Base-by-base conservation (phyloP, 1,140 invertebrate species). In the Hyphantria cunea region DNA sequence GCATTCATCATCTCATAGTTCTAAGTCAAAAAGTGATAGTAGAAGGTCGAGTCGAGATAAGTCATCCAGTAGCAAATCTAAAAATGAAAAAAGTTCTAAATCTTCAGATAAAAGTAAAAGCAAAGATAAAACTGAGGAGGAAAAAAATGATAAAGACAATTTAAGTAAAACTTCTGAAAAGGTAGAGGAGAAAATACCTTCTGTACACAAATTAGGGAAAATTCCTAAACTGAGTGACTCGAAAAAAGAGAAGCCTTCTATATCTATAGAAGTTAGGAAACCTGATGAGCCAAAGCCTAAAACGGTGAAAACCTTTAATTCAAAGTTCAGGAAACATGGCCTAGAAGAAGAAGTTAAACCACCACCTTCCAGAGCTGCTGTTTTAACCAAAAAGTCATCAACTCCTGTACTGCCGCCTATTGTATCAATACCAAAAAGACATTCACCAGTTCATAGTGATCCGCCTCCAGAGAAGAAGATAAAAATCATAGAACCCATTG, bases 241-340 rank as follows among this genome's bases (percentile, higher is more conserved):
- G n/a, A 89, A 91, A 82, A 90, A 88, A 84, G 95, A 95, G 72
- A 95, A 96, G 76, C 94, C 94, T 31, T 95, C 95, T 6, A 95
- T 96, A 77, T 96, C 95, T 0, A 95, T 96, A 67, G 95, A 96
- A 90, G 93, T 94, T 63, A 90, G 95, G 48, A 95, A 95, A 84
- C 93, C 93, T 71, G 92, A 92, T 61, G 94, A 95, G 60, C 83
- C 91, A 3, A 91, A 93, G 68, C 94, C 95, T 0, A 96, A 96
- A 89, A 97, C 96, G 42, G 96, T 97, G 5, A 97, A 97, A 92
- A 96, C 95, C 2, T 97, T 95, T 78, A 95, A 97, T 89, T 96
- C 96, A 0, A 96, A 96, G 87, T 97, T 97, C 88, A 93, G 96
- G 55, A 96, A 96, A 34, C 96, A 96, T 68, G 96, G 96, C 31